A percentile compares a stretch with the other conserved stretches of the same genome.
Conservation (phyloP, 2,888 invertebrate genomes). For the Tortrix viridana region DNA sequence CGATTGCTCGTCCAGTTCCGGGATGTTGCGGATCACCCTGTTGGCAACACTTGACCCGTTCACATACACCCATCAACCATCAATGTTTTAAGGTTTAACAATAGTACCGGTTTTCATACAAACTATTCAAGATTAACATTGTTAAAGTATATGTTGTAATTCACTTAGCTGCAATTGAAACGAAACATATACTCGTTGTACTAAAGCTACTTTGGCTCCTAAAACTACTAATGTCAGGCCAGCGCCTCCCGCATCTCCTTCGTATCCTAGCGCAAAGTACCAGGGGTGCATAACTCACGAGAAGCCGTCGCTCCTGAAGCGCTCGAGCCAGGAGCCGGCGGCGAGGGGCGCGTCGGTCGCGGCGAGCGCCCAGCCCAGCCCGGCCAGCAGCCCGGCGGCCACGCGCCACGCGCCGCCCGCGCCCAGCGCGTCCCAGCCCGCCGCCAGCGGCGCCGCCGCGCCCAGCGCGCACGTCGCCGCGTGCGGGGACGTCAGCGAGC, state of each 20-base stretch:
- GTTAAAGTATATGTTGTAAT: too few species aligned
- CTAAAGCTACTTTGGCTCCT: too few species aligned
- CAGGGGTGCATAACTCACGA: conserved; percentile 53
- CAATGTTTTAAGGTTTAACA: too few species aligned
- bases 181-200: too few species aligned
- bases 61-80: too few species aligned
- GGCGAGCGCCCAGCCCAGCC: conserved; percentile 51
- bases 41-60: conserved; percentile 18
- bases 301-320: conserved; percentile 60
- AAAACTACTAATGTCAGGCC: too few species aligned
- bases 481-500: conserved; percentile 95
- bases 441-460: conserved; percentile 94
- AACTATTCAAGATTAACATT: too few species aligned
- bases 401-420: conserved; percentile 45
- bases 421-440: conserved; percentile 88
- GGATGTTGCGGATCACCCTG: conserved; percentile 76
- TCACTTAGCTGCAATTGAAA: too few species aligned
- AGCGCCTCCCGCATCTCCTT: too few species aligned
- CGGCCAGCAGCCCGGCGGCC: conserved; percentile 49
- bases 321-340: conserved; percentile 51
- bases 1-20: conserved; percentile 85
- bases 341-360: conserved; percentile 42
- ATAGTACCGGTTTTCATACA: too few species aligned
- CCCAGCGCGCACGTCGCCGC: conserved; percentile 94
- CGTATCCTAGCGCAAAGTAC: not conserved